Conservation (phyloP, 1,140 invertebrate genomes). For the Neoseiulus cucumeris region DNA sequence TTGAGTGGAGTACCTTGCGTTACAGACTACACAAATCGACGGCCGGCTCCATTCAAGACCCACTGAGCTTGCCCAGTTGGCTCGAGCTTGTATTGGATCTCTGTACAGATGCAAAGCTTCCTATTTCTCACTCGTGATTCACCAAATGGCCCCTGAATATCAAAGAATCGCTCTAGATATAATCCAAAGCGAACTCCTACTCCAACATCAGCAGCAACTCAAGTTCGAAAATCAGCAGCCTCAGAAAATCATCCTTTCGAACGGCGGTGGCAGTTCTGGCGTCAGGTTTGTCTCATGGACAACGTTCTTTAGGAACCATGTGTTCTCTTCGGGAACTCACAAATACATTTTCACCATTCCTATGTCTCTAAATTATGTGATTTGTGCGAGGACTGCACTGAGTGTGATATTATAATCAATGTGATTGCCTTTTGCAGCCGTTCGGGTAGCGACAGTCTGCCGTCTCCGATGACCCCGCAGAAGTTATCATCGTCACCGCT, state of each 20-base stretch:
- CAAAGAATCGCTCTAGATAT: constrained; percentile 1
- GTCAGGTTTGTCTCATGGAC: background rate
- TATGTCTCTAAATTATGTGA: background rate
- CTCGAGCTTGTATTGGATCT: constrained; percentile 7
- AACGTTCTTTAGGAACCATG: background rate
- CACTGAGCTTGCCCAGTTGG: background rate
- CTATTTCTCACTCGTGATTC: background rate
- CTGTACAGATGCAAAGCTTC: constrained; percentile 5
- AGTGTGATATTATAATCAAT: background rate
- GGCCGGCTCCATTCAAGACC: too few relatives aligned
- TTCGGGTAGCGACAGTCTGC: constrained; percentile 4
- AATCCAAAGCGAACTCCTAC: constrained; percentile 1
- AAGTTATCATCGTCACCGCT: background rate
- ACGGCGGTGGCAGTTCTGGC: constrained; percentile 7
- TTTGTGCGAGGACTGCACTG: too few relatives aligned
- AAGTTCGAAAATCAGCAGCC: background rate
- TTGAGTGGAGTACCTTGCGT: too few relatives aligned
- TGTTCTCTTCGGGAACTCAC: background rate
- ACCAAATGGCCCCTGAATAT: constrained; percentile 6
- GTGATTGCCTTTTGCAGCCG: background rate
- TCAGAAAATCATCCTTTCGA: background rate
- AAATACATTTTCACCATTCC: background rate
- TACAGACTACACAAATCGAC: too few relatives aligned
- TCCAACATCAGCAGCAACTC: background rate
- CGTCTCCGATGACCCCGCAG: constrained; percentile 2